Conservation (phyloP, 2,113 vertebrate genomes). For the Anser brachyrhynchus region DNA sequence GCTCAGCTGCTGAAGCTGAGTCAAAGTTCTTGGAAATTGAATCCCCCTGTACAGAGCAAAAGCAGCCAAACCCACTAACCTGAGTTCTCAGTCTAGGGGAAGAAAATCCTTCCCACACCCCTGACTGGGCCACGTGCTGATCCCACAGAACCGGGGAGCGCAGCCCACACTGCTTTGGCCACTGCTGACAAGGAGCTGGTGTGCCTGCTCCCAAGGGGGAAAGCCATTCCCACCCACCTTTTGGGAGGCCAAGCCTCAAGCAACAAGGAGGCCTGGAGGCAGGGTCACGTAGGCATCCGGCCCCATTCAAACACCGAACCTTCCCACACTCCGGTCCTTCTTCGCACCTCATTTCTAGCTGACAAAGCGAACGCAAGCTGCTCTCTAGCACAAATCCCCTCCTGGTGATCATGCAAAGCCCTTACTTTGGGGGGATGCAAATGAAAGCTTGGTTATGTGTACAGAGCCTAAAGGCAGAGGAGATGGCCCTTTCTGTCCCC, state of each 20-base stretch:
- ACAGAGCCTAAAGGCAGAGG: background rate
- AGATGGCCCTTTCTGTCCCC: background rate
- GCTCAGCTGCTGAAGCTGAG: background rate
- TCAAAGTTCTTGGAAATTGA: background rate
- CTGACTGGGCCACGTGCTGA: background rate
- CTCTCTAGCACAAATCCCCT: background rate
- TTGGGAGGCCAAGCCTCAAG: background rate
- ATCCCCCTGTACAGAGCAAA: background rate
- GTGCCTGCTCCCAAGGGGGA: background rate
- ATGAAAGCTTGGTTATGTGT: background rate
- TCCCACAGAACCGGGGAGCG: background rate
- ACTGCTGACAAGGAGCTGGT: rapidly evolving
- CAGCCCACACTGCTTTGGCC: background rate
- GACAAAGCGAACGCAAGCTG: background rate
- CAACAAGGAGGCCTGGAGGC: background rate
- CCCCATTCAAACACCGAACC: background rate
- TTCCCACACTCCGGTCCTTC: rapidly evolving
- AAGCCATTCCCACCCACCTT: background rate
- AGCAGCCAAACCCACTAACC: background rate
- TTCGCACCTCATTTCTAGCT: rapidly evolving
- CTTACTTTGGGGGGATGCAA: background rate
- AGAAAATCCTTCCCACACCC: background rate
- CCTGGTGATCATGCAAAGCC: rapidly evolving
- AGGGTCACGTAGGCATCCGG: background rate
- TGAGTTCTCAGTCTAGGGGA: background rate